phyloP scores from a whole-genome alignment of 23 tunicate species.

The Halocynthia aurantium region DNA sequence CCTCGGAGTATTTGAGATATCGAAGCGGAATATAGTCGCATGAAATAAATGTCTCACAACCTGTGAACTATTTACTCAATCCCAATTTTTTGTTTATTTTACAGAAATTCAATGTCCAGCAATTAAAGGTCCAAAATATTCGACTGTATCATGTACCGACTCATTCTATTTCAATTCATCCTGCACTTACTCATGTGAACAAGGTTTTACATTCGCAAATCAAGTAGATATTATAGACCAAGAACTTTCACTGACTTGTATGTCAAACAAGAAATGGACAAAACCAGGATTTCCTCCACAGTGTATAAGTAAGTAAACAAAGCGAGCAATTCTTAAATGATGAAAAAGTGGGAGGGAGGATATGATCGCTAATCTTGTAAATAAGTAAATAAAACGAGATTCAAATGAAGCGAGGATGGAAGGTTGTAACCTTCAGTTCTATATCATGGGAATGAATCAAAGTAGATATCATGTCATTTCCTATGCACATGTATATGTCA shows the following conservation, averaged over 20 bases:
- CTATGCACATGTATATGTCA: too few relatives aligned
- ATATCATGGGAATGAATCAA: too few relatives aligned
- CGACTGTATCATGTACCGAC: constrained; percentile 31
- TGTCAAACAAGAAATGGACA: constrained; percentile 37
- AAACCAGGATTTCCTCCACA: constrained; percentile 10
- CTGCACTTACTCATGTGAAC: constrained; percentile 49
- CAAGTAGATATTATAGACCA: not conserved
- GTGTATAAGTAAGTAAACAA: not conserved
- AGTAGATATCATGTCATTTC: too few relatives aligned
- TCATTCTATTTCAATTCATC: constrained; percentile 29
- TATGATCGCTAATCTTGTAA: not conserved
- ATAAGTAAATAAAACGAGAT: too few relatives aligned
- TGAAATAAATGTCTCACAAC: not conserved
- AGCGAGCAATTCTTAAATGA: not conserved
- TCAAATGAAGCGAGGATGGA: too few relatives aligned
- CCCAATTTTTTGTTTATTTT: not conserved
- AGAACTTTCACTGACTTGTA: constrained; percentile 15
- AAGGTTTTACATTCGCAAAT: constrained; percentile 26
- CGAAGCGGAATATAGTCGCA: too few relatives aligned
- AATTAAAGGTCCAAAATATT: not conserved
- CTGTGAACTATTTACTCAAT: not conserved
- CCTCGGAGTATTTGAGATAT: too few relatives aligned
- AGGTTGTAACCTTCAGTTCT: too few relatives aligned
- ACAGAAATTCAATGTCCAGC: constrained; percentile 19
- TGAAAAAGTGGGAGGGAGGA: not conserved